Conservation (phyloP, 2,797 vertebrate genomes). For the Delichon dasypus region DNA sequence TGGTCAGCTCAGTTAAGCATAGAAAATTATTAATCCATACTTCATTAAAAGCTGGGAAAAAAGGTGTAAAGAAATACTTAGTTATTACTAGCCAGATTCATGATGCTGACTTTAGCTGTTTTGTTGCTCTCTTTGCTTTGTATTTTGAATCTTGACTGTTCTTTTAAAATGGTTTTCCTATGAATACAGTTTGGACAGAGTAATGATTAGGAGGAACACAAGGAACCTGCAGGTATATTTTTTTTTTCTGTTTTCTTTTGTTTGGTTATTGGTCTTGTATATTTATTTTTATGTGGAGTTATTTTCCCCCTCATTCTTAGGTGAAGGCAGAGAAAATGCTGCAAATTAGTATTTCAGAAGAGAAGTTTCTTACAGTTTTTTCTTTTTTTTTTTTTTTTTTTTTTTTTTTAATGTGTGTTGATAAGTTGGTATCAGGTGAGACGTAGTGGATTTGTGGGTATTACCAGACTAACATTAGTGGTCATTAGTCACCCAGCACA, state of each 20-base stretch:
- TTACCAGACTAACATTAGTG: slow-evolving; percentile 6
- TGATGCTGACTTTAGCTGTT: background rate
- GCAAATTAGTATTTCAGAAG: background rate
- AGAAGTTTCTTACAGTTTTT: background rate
- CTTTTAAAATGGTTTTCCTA: background rate
- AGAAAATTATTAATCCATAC: background rate
- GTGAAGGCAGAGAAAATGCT: background rate
- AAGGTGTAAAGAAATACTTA: background rate
- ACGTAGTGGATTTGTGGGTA: background rate
- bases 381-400: background rate
- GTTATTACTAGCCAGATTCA: background rate
- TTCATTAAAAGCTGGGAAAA: background rate
- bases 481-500: background rate
- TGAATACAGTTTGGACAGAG: background rate
- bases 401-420: background rate
- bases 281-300: background rate
- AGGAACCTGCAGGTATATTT: background rate
- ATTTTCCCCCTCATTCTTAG: background rate
- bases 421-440: background rate
- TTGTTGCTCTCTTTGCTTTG: background rate
- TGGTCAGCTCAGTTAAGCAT: background rate
- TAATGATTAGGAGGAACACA: background rate
- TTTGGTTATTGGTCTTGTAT: background rate
- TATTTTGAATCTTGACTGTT: background rate
- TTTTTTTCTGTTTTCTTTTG: background rate